A percentile compares a stretch with the other conserved stretches of the same genome.
These are phyloP conservation scores for Dynastes hyllus DNA, from an alignment of 2,888 invertebrate species.

Conservation along the genomic window DNA sequence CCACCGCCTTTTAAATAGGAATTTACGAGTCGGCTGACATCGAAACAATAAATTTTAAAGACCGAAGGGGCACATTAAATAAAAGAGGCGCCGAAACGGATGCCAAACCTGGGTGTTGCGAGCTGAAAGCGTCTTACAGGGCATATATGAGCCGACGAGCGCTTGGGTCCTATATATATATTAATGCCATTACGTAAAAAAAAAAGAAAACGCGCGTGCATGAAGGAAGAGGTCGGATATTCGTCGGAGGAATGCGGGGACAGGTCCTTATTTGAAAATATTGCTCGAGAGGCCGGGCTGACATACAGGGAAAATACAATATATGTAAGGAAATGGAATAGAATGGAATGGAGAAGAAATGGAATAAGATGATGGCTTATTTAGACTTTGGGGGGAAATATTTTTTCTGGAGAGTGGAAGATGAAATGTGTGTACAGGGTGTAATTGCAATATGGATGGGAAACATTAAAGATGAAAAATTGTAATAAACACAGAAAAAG, in stretches of 20 bases:
- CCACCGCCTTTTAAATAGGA: constrained; percentile 7
- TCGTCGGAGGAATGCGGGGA: neutral
- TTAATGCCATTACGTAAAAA: neutral
- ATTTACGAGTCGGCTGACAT: constrained; percentile 19
- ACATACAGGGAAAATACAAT: neutral
- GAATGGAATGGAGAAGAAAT: no score
- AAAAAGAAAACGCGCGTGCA: neutral
- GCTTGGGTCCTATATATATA: neutral
- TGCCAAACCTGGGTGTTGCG: no score
- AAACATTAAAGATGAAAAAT: no score
- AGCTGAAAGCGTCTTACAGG: no score
- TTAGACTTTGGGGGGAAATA: no score
- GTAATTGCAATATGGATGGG: no score
- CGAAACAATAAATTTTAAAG: constrained; percentile 44
- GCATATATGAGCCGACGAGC: neutral
- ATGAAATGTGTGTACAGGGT: no score
- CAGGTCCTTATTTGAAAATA: constrained; percentile 28
- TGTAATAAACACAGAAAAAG: no score
- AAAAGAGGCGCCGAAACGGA: constrained; percentile 17
- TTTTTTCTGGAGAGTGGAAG: no score
- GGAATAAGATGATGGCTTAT: no score
- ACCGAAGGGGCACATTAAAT: constrained; percentile 39
- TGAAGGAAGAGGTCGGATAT: neutral
- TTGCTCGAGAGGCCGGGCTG: neutral
- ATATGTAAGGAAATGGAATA: no score